These are phyloP conservation scores for Argopecten irradians DNA, from an alignment of 1,140 invertebrate species.

Conservation along the genomic window DNA sequence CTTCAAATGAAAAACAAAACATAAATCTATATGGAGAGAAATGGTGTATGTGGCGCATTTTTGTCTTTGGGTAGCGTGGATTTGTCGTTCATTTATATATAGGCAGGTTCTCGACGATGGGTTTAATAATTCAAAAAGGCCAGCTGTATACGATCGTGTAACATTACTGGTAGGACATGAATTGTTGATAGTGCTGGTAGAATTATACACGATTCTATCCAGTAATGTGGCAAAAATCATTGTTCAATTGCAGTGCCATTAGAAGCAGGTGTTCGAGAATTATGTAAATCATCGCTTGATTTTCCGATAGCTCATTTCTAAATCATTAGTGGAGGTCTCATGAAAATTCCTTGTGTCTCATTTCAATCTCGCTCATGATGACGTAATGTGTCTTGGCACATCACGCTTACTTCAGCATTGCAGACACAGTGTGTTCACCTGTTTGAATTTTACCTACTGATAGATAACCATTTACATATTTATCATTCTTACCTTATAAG, in stretches of 20 bases:
- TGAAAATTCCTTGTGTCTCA: not conserved
- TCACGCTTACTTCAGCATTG: too few relatives aligned
- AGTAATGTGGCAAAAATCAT: conserved; percentile 11
- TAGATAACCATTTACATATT: too few relatives aligned
- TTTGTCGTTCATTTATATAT: conserved; percentile 23
- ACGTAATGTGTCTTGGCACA: not conserved
- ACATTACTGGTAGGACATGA: conserved; percentile 6
- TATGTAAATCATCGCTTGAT: conserved; percentile 2
- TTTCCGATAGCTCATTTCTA: conserved; percentile 22
- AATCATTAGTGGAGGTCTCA: not conserved
- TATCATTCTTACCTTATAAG: too few relatives aligned
- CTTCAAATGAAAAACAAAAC: not conserved
- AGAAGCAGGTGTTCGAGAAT: conserved; percentile 5
- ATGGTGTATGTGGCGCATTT: not conserved
- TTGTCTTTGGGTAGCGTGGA: not conserved
- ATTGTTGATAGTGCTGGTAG: not conserved
- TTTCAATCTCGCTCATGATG: not conserved
- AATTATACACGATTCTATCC: not conserved
- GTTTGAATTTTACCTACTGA: too few relatives aligned
- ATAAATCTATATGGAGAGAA: conserved; percentile 10
- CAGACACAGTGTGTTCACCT: too few relatives aligned
- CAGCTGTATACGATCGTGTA: not conserved
- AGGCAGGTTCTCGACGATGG: conserved; percentile 19
- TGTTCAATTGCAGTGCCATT: not conserved
- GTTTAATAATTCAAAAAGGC: conserved; percentile 23